Evolutionary conservation across 2,888 invertebrate species (phyloP).

Genomic region (Leptopilina drosophilae): DNA sequence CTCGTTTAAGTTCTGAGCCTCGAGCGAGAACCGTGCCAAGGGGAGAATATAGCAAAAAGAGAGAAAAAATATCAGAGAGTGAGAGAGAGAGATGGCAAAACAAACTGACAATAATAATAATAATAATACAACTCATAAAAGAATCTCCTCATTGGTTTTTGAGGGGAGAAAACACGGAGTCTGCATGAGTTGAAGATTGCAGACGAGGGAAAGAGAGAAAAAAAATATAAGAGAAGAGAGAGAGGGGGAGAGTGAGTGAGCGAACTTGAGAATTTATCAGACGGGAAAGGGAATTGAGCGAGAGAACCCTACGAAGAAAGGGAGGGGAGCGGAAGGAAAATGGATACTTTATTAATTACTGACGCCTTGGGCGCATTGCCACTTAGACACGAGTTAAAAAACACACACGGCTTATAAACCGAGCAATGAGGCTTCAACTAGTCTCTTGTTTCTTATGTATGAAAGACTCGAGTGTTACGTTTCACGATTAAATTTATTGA

Average conservation of each 20-base stretch:
- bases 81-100: constrained; percentile 45
- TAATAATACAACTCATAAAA: constrained; percentile 38
- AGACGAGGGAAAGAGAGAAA: constrained; percentile 18
- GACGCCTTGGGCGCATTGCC: constrained; percentile 32
- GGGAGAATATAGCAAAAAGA: constrained; percentile 9
- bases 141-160: constrained; percentile 7
- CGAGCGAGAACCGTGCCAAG: constrained; percentile 23
- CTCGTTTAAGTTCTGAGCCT: constrained; percentile 68
- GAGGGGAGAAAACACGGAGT: background rate
- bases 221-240: constrained; percentile 34
- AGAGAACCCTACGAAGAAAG: background rate
- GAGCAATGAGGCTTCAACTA: constrained; percentile 27
- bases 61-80: background rate
- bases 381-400: constrained; percentile 40
- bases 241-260: constrained; percentile 41
- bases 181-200: constrained; percentile 12
- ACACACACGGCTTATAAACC: constrained; percentile 5
- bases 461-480: background rate
- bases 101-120: constrained; percentile 44
- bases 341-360: constrained; percentile 41
- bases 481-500: constrained; percentile 7
- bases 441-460: background rate
- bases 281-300: constrained; percentile 15
- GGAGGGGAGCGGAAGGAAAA: constrained; percentile 41
- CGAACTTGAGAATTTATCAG: constrained; percentile 34